Evolutionary conservation across 2,797 vertebrate genomes (phyloP).

Genomic region (Chrysocyon brachyurus): DNA sequence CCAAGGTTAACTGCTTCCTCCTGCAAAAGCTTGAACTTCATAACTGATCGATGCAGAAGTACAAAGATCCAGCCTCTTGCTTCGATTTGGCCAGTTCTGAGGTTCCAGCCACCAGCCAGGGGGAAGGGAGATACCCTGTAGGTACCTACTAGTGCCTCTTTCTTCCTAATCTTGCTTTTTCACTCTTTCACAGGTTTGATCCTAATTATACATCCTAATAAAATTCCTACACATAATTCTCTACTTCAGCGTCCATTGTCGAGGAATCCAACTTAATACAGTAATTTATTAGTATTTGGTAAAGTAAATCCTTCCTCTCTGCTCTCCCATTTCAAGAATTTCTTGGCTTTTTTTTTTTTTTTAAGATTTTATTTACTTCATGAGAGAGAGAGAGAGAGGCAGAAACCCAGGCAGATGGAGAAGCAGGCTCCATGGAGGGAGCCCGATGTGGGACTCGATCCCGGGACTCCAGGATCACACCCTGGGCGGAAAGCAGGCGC

Average conservation of each 20-base stretch:
- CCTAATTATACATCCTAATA: not conserved
- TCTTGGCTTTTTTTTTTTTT: not conserved
- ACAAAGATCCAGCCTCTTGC: not conserved
- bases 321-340: not conserved
- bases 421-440: too few species aligned
- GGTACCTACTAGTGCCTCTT: not conserved
- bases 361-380: too few species aligned
- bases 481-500: too few species aligned
- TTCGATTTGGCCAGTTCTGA: not conserved
- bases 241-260: not conserved
- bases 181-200: not conserved
- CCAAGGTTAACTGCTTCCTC: not conserved
- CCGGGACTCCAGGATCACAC: too few species aligned
- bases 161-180: not conserved
- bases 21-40: not conserved
- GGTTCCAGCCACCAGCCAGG: not conserved
- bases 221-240: not conserved
- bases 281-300: not conserved
- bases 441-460: too few species aligned
- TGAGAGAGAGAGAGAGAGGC: too few species aligned
- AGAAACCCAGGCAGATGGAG: too few species aligned
- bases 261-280: not conserved
- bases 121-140: not conserved
- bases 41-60: not conserved
- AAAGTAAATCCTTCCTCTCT: not conserved